Conservation (phyloP, 2,888 invertebrate species). For the Drosophila pullipes region DNA sequence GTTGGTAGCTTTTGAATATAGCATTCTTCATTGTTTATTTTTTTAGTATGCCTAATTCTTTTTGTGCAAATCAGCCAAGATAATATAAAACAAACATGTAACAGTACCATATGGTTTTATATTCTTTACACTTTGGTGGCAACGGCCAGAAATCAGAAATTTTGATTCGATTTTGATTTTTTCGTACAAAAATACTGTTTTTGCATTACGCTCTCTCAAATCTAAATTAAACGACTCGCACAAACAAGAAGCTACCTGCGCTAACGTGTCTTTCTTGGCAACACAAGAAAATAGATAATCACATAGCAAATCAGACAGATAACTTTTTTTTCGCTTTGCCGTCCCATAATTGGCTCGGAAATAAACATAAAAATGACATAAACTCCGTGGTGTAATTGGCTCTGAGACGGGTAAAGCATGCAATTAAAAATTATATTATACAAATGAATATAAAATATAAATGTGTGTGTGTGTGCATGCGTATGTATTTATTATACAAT, state of each 20-base stretch:
- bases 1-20: neutral
- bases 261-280: neutral
- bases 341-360: neutral
- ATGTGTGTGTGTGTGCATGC: neutral
- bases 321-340: neutral
- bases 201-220: neutral
- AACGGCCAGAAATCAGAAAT: neutral
- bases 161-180: neutral
- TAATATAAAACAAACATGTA: constrained; percentile 9
- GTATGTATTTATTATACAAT: neutral
- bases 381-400: neutral
- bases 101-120: constrained; percentile 9
- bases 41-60: neutral
- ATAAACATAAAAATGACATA: neutral
- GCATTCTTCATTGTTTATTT: neutral
- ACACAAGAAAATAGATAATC: neutral
- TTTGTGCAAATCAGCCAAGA: constrained; percentile 1
- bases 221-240: neutral
- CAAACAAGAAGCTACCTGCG: neutral
- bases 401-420: neutral
- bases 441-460: neutral
- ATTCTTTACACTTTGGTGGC: neutral
- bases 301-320: neutral
- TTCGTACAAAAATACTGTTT: neutral
- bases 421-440: neutral